Conservation (phyloP, 1,140 invertebrate species). For the Papilio helenus region DNA sequence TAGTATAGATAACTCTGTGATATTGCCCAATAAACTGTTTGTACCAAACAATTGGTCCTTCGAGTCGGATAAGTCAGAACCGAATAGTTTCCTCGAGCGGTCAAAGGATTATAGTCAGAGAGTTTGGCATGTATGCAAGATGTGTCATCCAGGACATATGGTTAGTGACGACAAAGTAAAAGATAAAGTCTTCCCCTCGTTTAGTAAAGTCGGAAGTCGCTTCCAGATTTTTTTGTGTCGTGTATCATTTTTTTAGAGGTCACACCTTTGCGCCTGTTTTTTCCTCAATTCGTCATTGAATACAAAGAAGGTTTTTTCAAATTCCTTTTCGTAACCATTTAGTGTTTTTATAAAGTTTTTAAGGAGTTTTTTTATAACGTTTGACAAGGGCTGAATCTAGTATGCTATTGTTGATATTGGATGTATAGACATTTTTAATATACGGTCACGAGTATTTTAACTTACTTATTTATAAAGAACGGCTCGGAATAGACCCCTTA, state of each 20-base stretch:
- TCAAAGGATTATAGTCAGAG: conserved; percentile 50
- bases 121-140: conserved; percentile 59
- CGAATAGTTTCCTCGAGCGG: not conserved
- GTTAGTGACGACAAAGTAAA: conserved; percentile 45
- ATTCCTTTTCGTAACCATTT: not conserved
- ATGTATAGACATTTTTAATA: not conserved
- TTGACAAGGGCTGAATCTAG: conserved; percentile 8
- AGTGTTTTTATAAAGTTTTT: not conserved
- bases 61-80: too few species aligned
- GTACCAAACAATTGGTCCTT: too few species aligned
- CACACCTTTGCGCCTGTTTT: conserved; percentile 28
- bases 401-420: not conserved
- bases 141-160: conserved; percentile 71
- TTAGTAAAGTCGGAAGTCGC: conserved; percentile 60
- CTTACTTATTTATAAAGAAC: not conserved
- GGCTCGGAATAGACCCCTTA: not conserved
- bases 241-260: conserved; percentile 29
- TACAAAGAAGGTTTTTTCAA: not conserved
- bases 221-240: conserved; percentile 53
- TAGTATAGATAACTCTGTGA: too few species aligned
- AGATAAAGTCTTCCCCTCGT: conserved; percentile 55
- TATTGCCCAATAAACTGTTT: too few species aligned
- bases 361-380: not conserved
- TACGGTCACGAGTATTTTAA: not conserved
- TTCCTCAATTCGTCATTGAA: not conserved